Evolutionary conservation across 1,140 invertebrate genomes (phyloP), one percentile per base, ranked within the genome.

Genomic region (Pachyrhynchus sulphureomaculatus): DNA sequence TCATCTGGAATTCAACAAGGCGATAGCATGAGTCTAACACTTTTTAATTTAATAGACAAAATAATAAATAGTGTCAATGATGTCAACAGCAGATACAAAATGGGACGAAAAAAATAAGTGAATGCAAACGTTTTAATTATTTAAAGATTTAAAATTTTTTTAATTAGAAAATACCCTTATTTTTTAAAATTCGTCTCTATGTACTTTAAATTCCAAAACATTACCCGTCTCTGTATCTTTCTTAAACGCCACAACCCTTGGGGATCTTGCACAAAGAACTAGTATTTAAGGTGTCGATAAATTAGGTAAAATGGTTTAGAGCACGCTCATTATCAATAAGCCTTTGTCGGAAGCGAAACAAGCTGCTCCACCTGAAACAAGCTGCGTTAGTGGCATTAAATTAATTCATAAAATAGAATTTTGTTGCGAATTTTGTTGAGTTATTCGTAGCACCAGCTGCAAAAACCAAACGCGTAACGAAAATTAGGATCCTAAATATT

Each of bases 281-380:
- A 61, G 45, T 61, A 53, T 37, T 61, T 53, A 61, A 61, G 37
- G 59, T 61, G 49, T 61, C 59, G 42, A 61, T 61, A 61, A 61
- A 61, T 61, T 61, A 61, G 41, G 44, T 36, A 45, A 61, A 61
- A 61, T 36, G 59, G 48, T 51, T 61, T 51, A 61, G 37, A 37
- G 34, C 26, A 54, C 49, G 39, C 59, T 61, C 59, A 61, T 61
- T 61, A 61, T 61, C 59, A 61, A 49, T 61, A 61, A 61, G 59
- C 59, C 59, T 52, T 60, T 44, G 57, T 60, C 33, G 37, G 47
- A 60, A 24, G 47, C 47, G 47, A 45, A 60, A 42, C 47, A 51
- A 34, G 32, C 56, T 48, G 56, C 29, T 41, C 59, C 49, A 54
- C 59, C 59, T 54, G 57, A 52, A 52, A 52, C 36, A 33, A 47